Evolutionary conservation across 64 coral and sea anemone species (phyloP).

Genomic region (Pocillopora damicornis): DNA sequence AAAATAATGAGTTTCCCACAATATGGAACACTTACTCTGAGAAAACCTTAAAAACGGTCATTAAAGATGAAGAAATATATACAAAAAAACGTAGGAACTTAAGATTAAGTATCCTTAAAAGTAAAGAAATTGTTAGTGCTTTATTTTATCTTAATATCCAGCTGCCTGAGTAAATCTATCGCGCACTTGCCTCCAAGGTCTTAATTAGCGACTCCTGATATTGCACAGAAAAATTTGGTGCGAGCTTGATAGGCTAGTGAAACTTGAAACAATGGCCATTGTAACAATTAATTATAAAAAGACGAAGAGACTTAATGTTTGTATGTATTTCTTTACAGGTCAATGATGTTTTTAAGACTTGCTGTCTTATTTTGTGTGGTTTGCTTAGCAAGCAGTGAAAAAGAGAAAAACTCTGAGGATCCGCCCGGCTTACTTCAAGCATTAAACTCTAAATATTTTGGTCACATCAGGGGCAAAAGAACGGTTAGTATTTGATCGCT

Average conservation of each 20-base stretch:
- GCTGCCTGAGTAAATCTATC: too few species aligned
- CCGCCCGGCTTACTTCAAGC: not conserved
- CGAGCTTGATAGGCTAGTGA: not conserved
- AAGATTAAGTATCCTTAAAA: too few species aligned
- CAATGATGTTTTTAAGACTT: constrained; percentile 12
- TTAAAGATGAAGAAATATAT: too few species aligned
- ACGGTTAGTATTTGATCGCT: not conserved
- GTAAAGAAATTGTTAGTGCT: too few species aligned
- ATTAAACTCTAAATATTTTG: constrained; percentile 21
- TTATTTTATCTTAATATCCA: too few species aligned
- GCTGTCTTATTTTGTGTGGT: constrained; percentile 12
- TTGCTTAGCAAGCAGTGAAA: not conserved
- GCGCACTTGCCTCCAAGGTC: too few species aligned
- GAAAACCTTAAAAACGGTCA: too few species aligned
- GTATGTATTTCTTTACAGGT: constrained; percentile 1
- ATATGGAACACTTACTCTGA: too few species aligned
- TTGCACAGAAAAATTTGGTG: too few species aligned
- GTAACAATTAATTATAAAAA: not conserved
- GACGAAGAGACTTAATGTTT: not conserved
- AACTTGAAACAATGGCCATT: not conserved
- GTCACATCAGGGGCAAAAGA: constrained; percentile 31
- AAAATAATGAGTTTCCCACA: not conserved
- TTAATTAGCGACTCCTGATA: too few species aligned
- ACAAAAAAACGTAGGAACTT: too few species aligned
- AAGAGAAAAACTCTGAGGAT: not conserved